Base-by-base conservation (phyloP, 2,113 vertebrate species). In the Pachycephala philippinensis region DNA sequence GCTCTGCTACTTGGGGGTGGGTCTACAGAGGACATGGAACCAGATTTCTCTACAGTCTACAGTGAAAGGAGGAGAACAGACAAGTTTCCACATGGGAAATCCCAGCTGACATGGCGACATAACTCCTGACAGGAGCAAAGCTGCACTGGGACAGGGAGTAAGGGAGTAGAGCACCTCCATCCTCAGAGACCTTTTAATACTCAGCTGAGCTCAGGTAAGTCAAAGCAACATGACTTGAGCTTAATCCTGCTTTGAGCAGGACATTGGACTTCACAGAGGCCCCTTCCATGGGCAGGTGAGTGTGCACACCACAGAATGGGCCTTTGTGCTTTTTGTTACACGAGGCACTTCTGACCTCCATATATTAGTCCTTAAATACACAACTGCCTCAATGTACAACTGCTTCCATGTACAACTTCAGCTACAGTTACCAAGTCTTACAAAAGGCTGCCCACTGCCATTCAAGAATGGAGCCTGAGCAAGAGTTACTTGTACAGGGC, bases 101-200 rank as follows among this genome's bases (percentile, higher is more conserved):
- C 17, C 61, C 57, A 71, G 11, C 0, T 44, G 65, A 70, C 7
- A 28, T 5, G 49, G 69, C 53, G 37, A 52, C 0, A 0, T 4
- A 61, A 15, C 35, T 70, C 45, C 76, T 27, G 40, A 39, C 26
- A 89, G 45, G 24, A 87, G 31, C 0, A 0, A 52, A 70, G 50
- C 45, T 91, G 77, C 31, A 56, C 33, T 50, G 53, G 70, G 57
- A 50, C 71, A 86, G 23, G 50, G 26, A 68, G 49, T 42, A 39
- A 44, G 13, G 40, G 8, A 56, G 40, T 2, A 45, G 52, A 78
- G 20, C 12, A 23, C 4, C 44, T 71, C 65, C 19, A 35, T 20
- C 56, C 85, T 54, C 85, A 57, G 77, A 70, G 47, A 54, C 23
- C 11, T 66, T 44, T 35, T 8, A 52, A 8, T 5, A 30, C 39